Evolutionary conservation across 2,888 invertebrate genomes (phyloP).

Genomic region (Neuroscelio doddi): DNA sequence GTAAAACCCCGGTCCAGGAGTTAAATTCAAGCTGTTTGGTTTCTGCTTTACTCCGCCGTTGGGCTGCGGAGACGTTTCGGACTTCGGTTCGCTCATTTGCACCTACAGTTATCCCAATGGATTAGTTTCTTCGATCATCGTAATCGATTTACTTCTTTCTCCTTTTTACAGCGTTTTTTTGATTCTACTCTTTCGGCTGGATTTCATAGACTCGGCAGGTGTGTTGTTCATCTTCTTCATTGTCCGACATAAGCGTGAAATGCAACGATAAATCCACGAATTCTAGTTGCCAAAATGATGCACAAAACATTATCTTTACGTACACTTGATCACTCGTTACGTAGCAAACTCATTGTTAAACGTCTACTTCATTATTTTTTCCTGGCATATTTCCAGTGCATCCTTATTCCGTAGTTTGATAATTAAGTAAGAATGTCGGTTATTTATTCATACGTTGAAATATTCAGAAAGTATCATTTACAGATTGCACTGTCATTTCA

Average conservation of each 20-base stretch:
- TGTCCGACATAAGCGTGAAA: too few relatives aligned
- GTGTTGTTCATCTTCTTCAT: too few relatives aligned
- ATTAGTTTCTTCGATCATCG: conserved; percentile 12
- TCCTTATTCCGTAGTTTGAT: background rate
- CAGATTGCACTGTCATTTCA: background rate
- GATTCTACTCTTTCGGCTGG: too few relatives aligned
- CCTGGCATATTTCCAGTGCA: conserved; percentile 1
- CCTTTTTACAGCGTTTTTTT: background rate
- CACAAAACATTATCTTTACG: too few relatives aligned
- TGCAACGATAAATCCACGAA: too few relatives aligned
- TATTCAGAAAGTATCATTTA: background rate
- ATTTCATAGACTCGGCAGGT: too few relatives aligned
- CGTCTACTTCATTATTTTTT: too few relatives aligned
- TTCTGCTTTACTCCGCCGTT: conserved; percentile 70
- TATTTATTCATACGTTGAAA: background rate
- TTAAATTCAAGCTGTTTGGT: conserved; percentile 67
- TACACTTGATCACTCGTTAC: too few relatives aligned
- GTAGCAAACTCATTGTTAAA: too few relatives aligned
- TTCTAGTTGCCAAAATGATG: too few relatives aligned
- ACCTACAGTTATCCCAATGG: conserved; percentile 31
- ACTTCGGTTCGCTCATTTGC: conserved; percentile 71
- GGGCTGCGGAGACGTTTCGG: conserved; percentile 66
- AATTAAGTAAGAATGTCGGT: too few relatives aligned
- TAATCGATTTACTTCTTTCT: background rate
- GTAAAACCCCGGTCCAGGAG: conserved; percentile 70